phyloP scores from a whole-genome alignment of 1,140 invertebrate species.

The Drosophila oshimai region DNA sequence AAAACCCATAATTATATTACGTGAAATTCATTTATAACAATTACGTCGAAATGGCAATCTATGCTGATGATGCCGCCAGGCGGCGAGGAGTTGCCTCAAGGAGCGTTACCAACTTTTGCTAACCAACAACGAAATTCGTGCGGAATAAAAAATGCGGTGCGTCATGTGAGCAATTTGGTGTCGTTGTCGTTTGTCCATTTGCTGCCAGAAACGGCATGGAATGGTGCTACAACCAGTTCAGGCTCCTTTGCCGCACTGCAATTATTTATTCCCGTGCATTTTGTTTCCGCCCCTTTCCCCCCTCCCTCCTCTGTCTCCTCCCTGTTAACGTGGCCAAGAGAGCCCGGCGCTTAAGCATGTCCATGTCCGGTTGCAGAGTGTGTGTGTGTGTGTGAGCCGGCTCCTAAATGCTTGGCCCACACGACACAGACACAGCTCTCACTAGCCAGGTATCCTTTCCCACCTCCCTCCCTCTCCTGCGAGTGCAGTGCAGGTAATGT shows the following conservation, averaged over 20 bases:
- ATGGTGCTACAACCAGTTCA: conserved; percentile 79
- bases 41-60: conserved; percentile 78
- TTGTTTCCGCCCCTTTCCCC: conserved; percentile 16
- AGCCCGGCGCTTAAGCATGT: conserved; percentile 74
- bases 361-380: conserved; percentile 63
- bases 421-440: conserved; percentile 55
- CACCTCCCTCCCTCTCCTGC: background rate
- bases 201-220: conserved; percentile 12
- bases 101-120: conserved; percentile 43
- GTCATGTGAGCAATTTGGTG: conserved; percentile 79
- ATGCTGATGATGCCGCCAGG: conserved; percentile 76
- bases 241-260: conserved; percentile 69
- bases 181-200: conserved; percentile 54
- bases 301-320: background rate
- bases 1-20: conserved; percentile 80
- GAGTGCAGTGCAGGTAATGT: conserved; percentile 57
- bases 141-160: conserved; percentile 69
- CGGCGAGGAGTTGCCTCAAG: conserved; percentile 33
- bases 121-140: conserved; percentile 58
- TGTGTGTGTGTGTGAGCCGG: conserved; percentile 5
- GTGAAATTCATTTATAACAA: conserved; percentile 79
- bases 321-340: conserved; percentile 26
- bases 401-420: conserved; percentile 67
- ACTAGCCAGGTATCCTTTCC: conserved; percentile 26
- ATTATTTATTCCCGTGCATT: conserved; percentile 72